Percentiles rank a stretch among this genome's conserved stretches.
These are phyloP conservation scores for Cerastis rubricosa DNA, from an alignment of 2,888 invertebrate genomes.

Conservation along the genomic window DNA sequence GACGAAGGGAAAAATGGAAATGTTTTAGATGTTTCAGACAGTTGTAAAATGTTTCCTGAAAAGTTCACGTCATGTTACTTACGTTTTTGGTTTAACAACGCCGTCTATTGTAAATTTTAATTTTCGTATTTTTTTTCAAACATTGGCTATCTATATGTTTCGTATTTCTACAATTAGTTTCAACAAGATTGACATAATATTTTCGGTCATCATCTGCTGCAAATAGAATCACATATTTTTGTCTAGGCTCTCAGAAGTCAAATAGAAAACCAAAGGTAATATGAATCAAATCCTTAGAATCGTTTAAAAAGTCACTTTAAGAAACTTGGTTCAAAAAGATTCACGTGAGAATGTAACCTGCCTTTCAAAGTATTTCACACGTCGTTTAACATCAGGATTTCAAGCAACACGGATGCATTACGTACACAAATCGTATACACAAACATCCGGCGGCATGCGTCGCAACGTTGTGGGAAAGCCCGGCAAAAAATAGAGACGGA, in stretches of 20 bases:
- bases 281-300: background rate
- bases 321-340: background rate
- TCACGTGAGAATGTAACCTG: background rate
- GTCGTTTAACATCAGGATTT: conserved; percentile 9
- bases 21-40: conserved; percentile 33
- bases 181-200: background rate
- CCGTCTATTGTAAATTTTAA: background rate
- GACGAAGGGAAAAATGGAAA: conserved; percentile 38
- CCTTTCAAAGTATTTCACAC: background rate
- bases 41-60: conserved; percentile 27
- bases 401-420: conserved; percentile 29
- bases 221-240: background rate
- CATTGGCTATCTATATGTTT: background rate
- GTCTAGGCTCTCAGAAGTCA: background rate
- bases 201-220: too few species aligned
- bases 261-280: background rate
- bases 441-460: conserved; percentile 29
- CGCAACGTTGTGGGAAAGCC: too few species aligned
- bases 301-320: background rate
- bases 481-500: background rate
- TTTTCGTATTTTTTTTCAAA: background rate
- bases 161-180: background rate
- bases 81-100: conserved; percentile 6
- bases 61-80: conserved; percentile 14
- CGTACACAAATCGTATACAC: conserved; percentile 41